Conservation (phyloP, 2,888 invertebrate genomes). For the Azorinus chamasolen region DNA sequence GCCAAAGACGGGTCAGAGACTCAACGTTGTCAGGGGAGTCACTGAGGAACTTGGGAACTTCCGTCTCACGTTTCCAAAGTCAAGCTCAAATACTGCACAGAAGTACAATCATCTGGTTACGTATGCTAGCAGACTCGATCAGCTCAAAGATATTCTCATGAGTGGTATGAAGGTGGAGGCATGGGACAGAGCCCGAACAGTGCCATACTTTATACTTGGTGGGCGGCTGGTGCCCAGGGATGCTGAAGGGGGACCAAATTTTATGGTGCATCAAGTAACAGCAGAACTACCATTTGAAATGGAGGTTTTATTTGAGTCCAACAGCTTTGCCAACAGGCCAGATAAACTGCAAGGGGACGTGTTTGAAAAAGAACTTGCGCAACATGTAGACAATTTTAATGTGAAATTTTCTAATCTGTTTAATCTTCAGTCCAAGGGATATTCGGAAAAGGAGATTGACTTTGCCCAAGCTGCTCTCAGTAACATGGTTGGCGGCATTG, state of each 20-base stretch:
- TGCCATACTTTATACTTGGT: conserved; percentile 78
- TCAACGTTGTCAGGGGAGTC: conserved; percentile 91
- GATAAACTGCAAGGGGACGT: conserved; percentile 79
- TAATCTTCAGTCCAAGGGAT: conserved; percentile 90
- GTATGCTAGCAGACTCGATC: conserved; percentile 75
- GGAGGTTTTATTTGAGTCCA: conserved; percentile 93
- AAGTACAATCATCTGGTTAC: conserved; percentile 81
- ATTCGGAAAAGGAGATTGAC: conserved; percentile 88
- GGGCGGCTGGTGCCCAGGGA: conserved; percentile 82
- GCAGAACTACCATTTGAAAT: conserved; percentile 91
- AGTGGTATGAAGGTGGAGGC: conserved; percentile 78
- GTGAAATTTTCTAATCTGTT: conserved; percentile 94
- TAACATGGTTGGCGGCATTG: conserved; percentile 98
- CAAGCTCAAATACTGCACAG: conserved; percentile 53
- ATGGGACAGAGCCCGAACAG: conserved; percentile 78
- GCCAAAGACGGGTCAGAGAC: conserved; percentile 69
- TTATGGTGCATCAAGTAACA: conserved; percentile 86
- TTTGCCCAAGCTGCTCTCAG: conserved; percentile 95
- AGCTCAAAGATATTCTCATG: conserved; percentile 80
- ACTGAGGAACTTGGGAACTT: conserved; percentile 94
- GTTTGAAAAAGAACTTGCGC: conserved; percentile 69
- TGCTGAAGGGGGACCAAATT: conserved; percentile 84
- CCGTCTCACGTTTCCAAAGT: conserved; percentile 88
- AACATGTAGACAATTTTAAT: conserved; percentile 89
- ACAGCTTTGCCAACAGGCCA: conserved; percentile 87